Evolutionary conservation across 1,140 invertebrate genomes (phyloP).

Genomic region (Lepidurus arcticus): DNA sequence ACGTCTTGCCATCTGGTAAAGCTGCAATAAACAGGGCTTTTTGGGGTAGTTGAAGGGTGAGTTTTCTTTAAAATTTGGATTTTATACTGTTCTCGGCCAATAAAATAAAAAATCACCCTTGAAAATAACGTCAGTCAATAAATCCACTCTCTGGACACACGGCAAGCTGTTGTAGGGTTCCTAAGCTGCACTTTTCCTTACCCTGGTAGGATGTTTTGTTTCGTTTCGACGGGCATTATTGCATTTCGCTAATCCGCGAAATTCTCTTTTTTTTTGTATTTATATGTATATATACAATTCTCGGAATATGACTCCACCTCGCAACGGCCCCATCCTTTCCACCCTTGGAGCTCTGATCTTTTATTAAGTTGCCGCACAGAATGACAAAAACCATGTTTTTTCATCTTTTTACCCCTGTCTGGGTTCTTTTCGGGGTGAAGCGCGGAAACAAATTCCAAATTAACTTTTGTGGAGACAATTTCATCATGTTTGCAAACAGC

Average conservation of each 20-base stretch:
- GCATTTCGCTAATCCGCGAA: not conserved
- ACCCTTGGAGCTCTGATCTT: not conserved
- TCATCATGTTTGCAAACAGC: not conserved
- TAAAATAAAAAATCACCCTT: no score
- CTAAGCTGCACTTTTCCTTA: not conserved
- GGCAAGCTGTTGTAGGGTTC: not conserved
- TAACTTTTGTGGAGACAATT: conserved; percentile 19
- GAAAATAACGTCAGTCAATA: no score
- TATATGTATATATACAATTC: no score
- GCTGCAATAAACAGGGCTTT: no score
- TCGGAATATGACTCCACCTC: no score
- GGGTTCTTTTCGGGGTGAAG: not conserved
- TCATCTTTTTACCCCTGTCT: not conserved
- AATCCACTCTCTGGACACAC: not conserved
- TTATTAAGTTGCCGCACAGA: conserved; percentile 11
- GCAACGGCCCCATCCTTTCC: not conserved
- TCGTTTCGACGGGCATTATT: not conserved
- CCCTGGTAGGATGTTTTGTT: not conserved
- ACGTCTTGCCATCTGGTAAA: no score
- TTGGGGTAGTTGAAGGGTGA: no score
- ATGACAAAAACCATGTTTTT: not conserved
- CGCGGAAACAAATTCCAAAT: conserved; percentile 6
- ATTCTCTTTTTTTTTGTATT: not conserved
- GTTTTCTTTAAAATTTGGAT: no score
- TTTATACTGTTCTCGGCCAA: no score